Conservation (phyloP, 2,888 invertebrate species). For the Lordiphosa fenestrarum region DNA sequence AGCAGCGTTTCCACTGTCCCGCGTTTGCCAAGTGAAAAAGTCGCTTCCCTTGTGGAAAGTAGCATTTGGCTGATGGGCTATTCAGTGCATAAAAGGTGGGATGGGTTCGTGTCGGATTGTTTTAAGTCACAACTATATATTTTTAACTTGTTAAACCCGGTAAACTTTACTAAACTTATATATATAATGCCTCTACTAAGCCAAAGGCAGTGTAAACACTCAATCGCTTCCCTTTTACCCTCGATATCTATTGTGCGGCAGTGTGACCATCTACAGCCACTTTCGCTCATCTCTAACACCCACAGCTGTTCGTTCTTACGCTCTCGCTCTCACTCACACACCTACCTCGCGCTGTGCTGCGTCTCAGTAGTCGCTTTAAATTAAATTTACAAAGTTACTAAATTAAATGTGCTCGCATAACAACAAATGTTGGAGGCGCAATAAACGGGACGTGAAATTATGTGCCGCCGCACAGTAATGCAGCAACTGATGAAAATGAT, state of each 20-base stretch:
- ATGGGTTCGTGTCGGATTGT: no score
- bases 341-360: conserved; percentile 1
- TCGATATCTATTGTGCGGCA: neutral
- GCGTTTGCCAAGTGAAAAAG: neutral
- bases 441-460: conserved; percentile 40
- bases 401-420: conserved; percentile 55
- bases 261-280: no score
- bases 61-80: no score
- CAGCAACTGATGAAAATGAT: conserved; percentile 33
- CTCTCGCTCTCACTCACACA: conserved; percentile 1
- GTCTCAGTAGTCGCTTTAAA: conserved; percentile 49
- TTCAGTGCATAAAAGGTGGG: neutral
- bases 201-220: neutral
- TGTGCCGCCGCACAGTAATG: conserved; percentile 35
- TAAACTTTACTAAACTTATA: no score
- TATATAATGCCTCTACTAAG: no score
- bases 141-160: no score
- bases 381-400: conserved; percentile 36
- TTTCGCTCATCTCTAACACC: no score
- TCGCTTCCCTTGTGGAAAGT: no score
- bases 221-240: neutral
- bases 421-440: conserved; percentile 43
- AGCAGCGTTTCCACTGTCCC: conserved; percentile 6
- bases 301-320: conserved; percentile 9
- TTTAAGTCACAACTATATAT: no score